Percentiles rank a stretch among this genome's conserved stretches.
Conservation (phyloP, 2,888 invertebrate genomes). For the Ceriagrion tenellum region DNA sequence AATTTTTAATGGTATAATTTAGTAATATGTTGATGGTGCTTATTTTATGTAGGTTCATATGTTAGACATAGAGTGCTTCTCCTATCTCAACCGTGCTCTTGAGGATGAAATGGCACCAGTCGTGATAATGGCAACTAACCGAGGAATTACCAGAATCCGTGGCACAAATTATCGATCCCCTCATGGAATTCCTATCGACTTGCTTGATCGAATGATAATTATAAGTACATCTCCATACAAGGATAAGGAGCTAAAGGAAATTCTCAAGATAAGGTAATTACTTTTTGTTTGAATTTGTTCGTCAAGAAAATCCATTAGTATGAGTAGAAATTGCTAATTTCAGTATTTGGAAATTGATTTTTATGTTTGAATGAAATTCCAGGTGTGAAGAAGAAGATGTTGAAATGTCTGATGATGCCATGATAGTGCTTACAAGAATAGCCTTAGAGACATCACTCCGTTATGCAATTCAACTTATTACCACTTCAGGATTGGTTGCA, state of each 20-base stretch:
- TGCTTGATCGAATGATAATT: conserved; percentile 96
- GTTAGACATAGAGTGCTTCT: conserved; percentile 99
- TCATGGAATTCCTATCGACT: conserved; percentile 98
- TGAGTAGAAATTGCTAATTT: not conserved
- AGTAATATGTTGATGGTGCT: not conserved
- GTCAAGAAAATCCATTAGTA: not conserved
- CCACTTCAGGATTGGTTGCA: conserved; percentile 96
- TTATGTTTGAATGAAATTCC: conserved; percentile 69
- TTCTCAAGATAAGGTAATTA: conserved; percentile 90
- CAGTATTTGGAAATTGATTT: not conserved
- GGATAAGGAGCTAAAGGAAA: conserved; percentile 93
- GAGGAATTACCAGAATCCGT: conserved; percentile 95
- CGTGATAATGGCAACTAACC: conserved; percentile 99
- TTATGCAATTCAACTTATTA: conserved; percentile 98
- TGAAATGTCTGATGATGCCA: conserved; percentile 93
- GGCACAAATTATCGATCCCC: conserved; percentile 97
- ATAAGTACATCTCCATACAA: conserved; percentile 94
- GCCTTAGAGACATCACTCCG: conserved; percentile 96
- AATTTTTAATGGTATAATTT: too few relatives aligned
- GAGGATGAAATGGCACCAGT: conserved; percentile 99
- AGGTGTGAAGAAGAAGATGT: conserved; percentile 99
- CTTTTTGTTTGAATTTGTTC: not conserved
- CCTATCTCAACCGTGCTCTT: conserved; percentile 96
- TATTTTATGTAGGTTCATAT: conserved; percentile 87
- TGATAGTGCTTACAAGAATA: conserved; percentile 94